Conservation (phyloP, 2,888 invertebrate species). For the Drosophila lutescens region DNA sequence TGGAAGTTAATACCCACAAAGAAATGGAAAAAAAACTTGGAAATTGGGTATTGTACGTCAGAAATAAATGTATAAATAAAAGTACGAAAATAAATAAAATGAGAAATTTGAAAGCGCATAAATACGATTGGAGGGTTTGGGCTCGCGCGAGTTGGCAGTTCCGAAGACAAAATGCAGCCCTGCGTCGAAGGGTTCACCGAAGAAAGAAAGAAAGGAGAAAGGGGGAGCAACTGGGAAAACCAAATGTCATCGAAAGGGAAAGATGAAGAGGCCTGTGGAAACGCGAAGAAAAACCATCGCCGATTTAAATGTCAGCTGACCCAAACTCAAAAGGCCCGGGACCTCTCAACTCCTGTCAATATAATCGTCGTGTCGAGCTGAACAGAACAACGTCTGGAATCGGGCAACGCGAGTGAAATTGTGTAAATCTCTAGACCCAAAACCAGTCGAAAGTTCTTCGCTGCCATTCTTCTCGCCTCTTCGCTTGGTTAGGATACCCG, state of each 20-base stretch:
- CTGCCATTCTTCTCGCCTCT: neutral
- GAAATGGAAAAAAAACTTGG: slow-evolving; percentile 14
- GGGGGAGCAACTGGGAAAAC: neutral
- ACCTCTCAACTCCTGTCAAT: slow-evolving; percentile 50
- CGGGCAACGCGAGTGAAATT: slow-evolving; percentile 45
- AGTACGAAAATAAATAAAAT: slow-evolving; percentile 34
- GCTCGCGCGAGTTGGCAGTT: slow-evolving; percentile 17
- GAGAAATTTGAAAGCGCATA: slow-evolving; percentile 16
- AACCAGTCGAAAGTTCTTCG: slow-evolving; percentile 26
- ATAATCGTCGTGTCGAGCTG: slow-evolving; percentile 35
- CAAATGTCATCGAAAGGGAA: slow-evolving; percentile 9
- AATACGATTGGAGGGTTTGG: neutral
- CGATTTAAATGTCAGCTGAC: slow-evolving; percentile 69
- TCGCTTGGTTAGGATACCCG: neutral
- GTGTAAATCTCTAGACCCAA: slow-evolving; percentile 28
- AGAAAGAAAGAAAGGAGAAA: neutral
- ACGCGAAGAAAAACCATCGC: slow-evolving; percentile 49
- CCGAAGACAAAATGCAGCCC: slow-evolving; percentile 18
- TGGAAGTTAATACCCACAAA: slow-evolving; percentile 35
- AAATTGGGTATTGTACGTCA: slow-evolving; percentile 72
- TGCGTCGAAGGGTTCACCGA: neutral
- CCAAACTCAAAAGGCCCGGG: slow-evolving; percentile 32
- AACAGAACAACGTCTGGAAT: slow-evolving; percentile 29
- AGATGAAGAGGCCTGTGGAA: slow-evolving; percentile 20
- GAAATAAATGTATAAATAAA: slow-evolving; percentile 71